Base-by-base conservation (phyloP, 30 jellyfish, hydroid and myxozoan genomes). In the Nemopilema nomurai region DNA sequence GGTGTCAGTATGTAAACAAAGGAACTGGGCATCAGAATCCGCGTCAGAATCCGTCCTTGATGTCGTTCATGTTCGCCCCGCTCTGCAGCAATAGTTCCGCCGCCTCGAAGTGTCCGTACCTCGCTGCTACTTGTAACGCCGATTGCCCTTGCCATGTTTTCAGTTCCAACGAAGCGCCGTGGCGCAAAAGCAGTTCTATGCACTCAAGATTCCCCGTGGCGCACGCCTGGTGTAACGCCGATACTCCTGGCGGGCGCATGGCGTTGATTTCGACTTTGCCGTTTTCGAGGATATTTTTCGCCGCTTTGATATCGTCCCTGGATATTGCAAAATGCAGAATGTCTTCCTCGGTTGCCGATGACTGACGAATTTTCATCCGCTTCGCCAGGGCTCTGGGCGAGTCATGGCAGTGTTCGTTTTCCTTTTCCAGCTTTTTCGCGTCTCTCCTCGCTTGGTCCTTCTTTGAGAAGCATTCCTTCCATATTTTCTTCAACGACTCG, bases 121-220 rank as follows among this genome's bases (percentile, higher is more conserved):
- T 24, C 18, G 92, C 92, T 13, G 96, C 89, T 1, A 89, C 79
- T 66, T 89, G 90, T 30, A 89, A 20, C 20, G 96, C 83, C 24
- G 96, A 80, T 32, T 62, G 90, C 28, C 92, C 96, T 67, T 81
- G 91, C 96, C 96, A 81, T 19, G 96, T 89, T 51, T 32, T 69
- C 22, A 32, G 70, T 28, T 74, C 89, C 4, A 81, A 33, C 50
- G 81, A 78, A 0, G 96, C 96, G 7, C 89, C 92, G 73, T 81
- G 76, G 28, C 82, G 82, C 65, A 89, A 22, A 25, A 89, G 86
- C 80, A 89, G 28, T 25, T 89, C 28, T 51, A 89, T 81, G 76
- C 88, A 62, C 26, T 73, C 80, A 4, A 72, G 22, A 66, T 65
- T 89, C 24, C 96, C 96, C 18, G 51, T 74, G 28, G 96, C 96